A percentile compares a stretch with the other conserved stretches of the same genome.
Evolutionary conservation across 2,888 invertebrate genomes (phyloP).

Genomic region (Uloborus plumipes): DNA sequence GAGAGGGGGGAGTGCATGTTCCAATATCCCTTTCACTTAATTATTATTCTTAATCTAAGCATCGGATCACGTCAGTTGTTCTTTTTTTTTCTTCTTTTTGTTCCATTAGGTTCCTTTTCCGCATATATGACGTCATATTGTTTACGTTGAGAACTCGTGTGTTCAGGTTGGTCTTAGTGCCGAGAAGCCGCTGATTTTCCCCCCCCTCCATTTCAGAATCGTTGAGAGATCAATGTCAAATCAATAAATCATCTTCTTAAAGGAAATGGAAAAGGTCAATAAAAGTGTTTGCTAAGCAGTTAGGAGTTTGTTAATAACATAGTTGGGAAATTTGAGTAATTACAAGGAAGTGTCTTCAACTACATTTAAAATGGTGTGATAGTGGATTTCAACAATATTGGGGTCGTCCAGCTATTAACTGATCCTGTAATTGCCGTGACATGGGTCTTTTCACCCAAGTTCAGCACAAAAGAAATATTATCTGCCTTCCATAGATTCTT

Average conservation of each 20-base stretch:
- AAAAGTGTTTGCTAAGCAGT: not conserved
- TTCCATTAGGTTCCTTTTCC: conserved; percentile 21
- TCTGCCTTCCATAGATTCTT: too few relatives aligned
- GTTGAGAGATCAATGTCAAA: conserved; percentile 24
- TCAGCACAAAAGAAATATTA: too few relatives aligned
- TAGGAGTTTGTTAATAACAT: too few relatives aligned
- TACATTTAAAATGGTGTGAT: too few relatives aligned
- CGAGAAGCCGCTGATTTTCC: not conserved
- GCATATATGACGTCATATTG: conserved; percentile 44
- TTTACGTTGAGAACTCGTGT: conserved; percentile 12
- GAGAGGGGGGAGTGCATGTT: conserved; percentile 20
- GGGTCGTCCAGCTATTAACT: too few relatives aligned
- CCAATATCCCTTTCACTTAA: conserved; percentile 62
- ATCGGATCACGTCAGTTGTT: conserved; percentile 53
- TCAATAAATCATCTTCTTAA: conserved; percentile 8
- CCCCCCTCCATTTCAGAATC: not conserved
- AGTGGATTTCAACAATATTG: too few relatives aligned
- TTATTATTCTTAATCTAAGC: conserved; percentile 64
- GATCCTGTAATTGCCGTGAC: too few relatives aligned
- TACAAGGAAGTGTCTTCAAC: too few relatives aligned
- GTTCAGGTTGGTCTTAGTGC: not conserved
- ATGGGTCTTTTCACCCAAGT: too few relatives aligned
- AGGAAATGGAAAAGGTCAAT: not conserved
- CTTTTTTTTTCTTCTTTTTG: conserved; percentile 14
- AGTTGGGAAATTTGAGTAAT: too few relatives aligned